Percentiles rank a stretch among this genome's conserved stretches.
phyloP scores from a whole-genome alignment of 2,888 invertebrate species.

The Eilema sororculum region DNA sequence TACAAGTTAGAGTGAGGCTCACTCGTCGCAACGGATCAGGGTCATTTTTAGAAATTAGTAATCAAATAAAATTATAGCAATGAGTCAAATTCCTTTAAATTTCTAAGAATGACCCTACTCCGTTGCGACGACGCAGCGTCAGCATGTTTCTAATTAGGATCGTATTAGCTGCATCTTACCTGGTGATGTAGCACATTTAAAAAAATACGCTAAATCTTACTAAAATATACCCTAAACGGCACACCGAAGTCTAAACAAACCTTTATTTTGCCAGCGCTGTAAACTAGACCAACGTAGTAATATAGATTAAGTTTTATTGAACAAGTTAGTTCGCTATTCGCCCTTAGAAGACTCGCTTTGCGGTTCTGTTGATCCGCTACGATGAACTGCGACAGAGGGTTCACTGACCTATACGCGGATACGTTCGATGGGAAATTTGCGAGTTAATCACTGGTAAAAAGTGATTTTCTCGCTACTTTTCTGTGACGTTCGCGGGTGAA shows the following conservation, averaged over 20 bases:
- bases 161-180: too few relatives aligned
- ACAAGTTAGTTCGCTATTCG: slow-evolving; percentile 37
- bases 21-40: too few relatives aligned
- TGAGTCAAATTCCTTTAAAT: too few relatives aligned
- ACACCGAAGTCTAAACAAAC: too few relatives aligned
- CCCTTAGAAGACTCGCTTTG: slow-evolving; percentile 49
- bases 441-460: slow-evolving; percentile 55
- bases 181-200: too few relatives aligned
- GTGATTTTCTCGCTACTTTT: slow-evolving; percentile 8
- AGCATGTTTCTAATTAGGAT: too few relatives aligned
- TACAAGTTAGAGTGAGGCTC: too few relatives aligned
- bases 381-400: slow-evolving; percentile 47
- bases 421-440: slow-evolving; percentile 65
- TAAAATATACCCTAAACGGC: background rate
- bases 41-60: too few relatives aligned
- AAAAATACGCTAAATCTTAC: too few relatives aligned
- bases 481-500: background rate
- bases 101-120: too few relatives aligned
- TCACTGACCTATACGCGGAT: slow-evolving; percentile 67
- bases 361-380: slow-evolving; percentile 51
- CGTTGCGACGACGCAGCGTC: too few relatives aligned
- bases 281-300: slow-evolving; percentile 36
- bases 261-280: slow-evolving; percentile 17
- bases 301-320: slow-evolving; percentile 50
- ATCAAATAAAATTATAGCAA: too few relatives aligned